Percentiles rank a stretch among this genome's conserved stretches.
Conservation (phyloP, 1,140 invertebrate species). For the Camponotus pennsylvanicus region DNA sequence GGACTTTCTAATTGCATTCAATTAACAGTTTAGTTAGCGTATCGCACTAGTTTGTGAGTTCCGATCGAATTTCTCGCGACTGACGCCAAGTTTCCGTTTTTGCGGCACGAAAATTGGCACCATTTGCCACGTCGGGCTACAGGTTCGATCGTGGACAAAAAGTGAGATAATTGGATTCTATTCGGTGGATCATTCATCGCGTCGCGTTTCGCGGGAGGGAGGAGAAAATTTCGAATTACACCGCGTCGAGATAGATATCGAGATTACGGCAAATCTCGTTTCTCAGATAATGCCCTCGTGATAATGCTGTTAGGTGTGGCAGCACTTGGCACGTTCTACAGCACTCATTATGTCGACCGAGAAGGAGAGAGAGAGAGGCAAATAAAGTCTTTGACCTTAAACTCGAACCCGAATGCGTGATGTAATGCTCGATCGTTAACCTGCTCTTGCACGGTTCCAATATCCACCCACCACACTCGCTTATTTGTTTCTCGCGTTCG, state of each 20-base stretch:
- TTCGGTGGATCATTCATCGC: constrained; percentile 32
- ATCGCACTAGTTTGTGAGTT: constrained; percentile 4
- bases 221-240: constrained; percentile 31
- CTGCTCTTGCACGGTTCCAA: constrained; percentile 12
- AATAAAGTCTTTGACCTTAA: constrained; percentile 60
- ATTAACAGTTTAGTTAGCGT: constrained; percentile 41
- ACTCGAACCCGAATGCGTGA: constrained; percentile 43
- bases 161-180: constrained; percentile 52
- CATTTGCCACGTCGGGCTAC: background rate
- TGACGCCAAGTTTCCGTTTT: constrained; percentile 27
- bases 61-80: constrained; percentile 5
- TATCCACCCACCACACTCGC: constrained; percentile 18
- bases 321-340: constrained; percentile 20
- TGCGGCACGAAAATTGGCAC: constrained; percentile 50
- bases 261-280: constrained; percentile 21
- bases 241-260: background rate
- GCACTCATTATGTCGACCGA: constrained; percentile 5
- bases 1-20: background rate
- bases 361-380: background rate
- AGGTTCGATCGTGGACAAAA: constrained; percentile 31
- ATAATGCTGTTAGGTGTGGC: constrained; percentile 19
- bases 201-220: background rate
- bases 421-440: constrained; percentile 59
- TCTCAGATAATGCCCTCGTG: constrained; percentile 15
- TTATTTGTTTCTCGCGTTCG: constrained; percentile 26